Conservation (phyloP, 2,888 invertebrate species). For the Drosophila setosimentum region DNA sequence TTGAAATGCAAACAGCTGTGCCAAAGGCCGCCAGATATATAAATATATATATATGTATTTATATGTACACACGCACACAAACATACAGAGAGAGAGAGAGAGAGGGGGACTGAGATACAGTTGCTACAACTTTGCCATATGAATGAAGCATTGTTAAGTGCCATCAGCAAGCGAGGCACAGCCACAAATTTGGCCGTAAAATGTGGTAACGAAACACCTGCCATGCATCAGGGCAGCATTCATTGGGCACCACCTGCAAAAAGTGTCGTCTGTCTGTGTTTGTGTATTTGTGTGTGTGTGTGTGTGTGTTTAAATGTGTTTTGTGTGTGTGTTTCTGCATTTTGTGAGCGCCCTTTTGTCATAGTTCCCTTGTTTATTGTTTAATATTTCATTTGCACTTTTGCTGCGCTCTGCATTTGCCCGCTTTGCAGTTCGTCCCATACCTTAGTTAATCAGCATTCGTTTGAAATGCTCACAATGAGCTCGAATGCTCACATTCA, state of each 20-base stretch:
- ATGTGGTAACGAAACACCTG: constrained; percentile 76
- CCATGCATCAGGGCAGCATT: constrained; percentile 49
- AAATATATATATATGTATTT: neutral
- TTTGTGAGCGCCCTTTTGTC: constrained; percentile 17
- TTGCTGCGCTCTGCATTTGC: constrained; percentile 29
- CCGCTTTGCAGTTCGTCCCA: constrained; percentile 37
- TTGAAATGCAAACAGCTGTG: constrained; percentile 79
- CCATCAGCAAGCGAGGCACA: constrained; percentile 49
- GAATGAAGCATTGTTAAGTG: constrained; percentile 66
- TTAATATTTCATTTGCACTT: constrained; percentile 71
- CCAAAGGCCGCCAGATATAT: constrained; percentile 40
- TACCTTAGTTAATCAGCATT: constrained; percentile 44
- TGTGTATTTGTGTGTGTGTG: constrained; percentile 2
- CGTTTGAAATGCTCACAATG: constrained; percentile 36
- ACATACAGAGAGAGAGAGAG: constrained; percentile 15
- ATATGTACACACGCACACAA: constrained; percentile 3
- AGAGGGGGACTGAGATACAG: constrained; percentile 38
- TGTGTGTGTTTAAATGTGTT: neutral
- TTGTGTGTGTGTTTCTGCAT: neutral
- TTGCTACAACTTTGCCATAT: constrained; percentile 63
- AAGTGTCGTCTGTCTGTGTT: constrained; percentile 46
- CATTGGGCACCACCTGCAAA: constrained; percentile 52
- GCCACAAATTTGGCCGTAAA: constrained; percentile 75
- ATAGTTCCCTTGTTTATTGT: constrained; percentile 60
- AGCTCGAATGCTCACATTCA: constrained; percentile 22